Evolutionary conservation across 2,888 invertebrate genomes (phyloP), one percentile per base, ranked within the genome.

Genomic region (Gortyna flavago): DNA sequence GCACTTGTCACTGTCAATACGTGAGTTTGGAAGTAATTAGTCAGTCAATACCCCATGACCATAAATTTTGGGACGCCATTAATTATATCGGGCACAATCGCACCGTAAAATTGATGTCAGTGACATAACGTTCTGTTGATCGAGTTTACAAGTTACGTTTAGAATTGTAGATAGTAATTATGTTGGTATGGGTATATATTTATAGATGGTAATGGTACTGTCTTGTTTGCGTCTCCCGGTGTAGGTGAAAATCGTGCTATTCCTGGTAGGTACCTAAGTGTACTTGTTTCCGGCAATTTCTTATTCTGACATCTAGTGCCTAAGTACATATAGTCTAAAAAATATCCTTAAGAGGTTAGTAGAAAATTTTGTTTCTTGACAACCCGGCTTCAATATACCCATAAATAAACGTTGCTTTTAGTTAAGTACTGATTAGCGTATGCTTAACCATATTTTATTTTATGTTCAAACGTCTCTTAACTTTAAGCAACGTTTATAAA

Each of bases 1-100:
- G 78, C 88, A 88, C 87, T 88, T 89, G 85, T 90, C 89, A 88
- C 85, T 87, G 90, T 87, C 90, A 86, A 79, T 77, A 77, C 81
- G 75, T 80, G 82, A 86, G 83, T 88, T 90, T 85, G 74, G 72
- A 87, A 88, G 87, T 86, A 87, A 90, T 88, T 89, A 84, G 80
- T 87, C 87, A 89, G 72, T 81, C 84, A 81, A 81, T 88, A 85
- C 80, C 68, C 80, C 68, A 72, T 74, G 83, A 79, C 83, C 77
- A 81, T 81, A 83, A 81, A 88, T 86, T 89, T 81, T 48, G 81
- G 72, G 59, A 57, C n/a, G 68, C 76, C 81, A 89, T 91, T 87
- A 87, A 89, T 91, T 87, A 87, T 85, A 81, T 85, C 77, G 84
- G 72, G 86, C 35, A 87, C 82, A 81, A 78, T 72, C 72, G 51